phyloP scores from a whole-genome alignment of 2,888 invertebrate genomes.

The Eupeodes latifasciatus region DNA sequence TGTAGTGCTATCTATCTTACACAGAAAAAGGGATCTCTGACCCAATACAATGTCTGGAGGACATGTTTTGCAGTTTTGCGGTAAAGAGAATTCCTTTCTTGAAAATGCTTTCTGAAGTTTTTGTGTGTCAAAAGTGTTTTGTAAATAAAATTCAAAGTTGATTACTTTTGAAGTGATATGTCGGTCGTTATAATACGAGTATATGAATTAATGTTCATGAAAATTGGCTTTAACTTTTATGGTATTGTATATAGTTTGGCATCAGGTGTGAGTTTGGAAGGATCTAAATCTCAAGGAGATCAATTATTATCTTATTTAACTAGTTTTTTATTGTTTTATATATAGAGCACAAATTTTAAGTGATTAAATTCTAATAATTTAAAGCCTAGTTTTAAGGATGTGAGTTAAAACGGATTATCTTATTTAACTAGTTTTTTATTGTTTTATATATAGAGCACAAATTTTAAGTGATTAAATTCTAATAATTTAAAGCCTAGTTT shows the following conservation, averaged over 20 bases:
- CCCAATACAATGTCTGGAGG: constrained; percentile 50
- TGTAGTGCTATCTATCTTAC: background rate
- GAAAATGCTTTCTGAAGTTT: constrained; percentile 30
- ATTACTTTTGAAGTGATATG: constrained; percentile 53
- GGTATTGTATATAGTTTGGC: background rate
- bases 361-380: too few relatives aligned
- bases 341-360: too few relatives aligned
- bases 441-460: too few relatives aligned
- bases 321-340: background rate
- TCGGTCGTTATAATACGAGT: too few relatives aligned
- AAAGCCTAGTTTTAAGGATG: too few relatives aligned
- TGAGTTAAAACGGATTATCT: background rate
- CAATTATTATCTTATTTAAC: background rate
- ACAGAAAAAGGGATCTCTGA: constrained; percentile 48
- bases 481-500: too few relatives aligned
- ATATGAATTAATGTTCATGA: constrained; percentile 30
- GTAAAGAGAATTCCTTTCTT: constrained; percentile 22
- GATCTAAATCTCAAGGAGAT: constrained; percentile 14
- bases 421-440: background rate
- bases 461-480: too few relatives aligned
- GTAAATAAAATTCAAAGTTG: constrained; percentile 62
- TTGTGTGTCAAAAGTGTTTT: constrained; percentile 58
- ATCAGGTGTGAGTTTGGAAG: constrained; percentile 38
- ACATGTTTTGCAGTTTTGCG: constrained; percentile 35
- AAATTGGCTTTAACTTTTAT: constrained; percentile 12